Base-by-base conservation (phyloP, 1,140 invertebrate genomes). In the Heliconius nattereri region DNA sequence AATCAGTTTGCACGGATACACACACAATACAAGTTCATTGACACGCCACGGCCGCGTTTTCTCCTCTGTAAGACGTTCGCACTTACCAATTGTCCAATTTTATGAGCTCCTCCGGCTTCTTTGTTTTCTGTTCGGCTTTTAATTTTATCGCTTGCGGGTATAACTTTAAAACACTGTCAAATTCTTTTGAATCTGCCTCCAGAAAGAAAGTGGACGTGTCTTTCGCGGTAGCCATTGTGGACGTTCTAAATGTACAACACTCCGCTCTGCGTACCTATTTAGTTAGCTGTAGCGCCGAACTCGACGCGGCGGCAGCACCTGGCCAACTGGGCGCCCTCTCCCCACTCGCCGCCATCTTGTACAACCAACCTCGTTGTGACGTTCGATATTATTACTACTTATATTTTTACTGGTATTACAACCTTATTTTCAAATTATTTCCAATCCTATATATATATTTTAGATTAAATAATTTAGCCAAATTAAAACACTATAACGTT, bases 1-100 rank as follows among this genome's bases (percentile, higher is more conserved):
- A 95, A 94, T 95, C 94, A 95, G 92, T 95, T 95, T 95, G 93
- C 94, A 95, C 94, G 91, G 93, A 94, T 94, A 95, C 94, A 95
- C 94, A 94, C 93, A 94, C 94, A 95, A 95, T 95, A 94, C 93
- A 95, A 95, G 94, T 95, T 95, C 94, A 95, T 95, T 95, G 94
- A 95, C 94, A 95, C 94, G 93, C 93, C 92, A 94, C 93, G 93
- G 93, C 92, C 93, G 93, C 93, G 93, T 94, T 94, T 94, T 94
- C 93, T 94, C 93, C 90, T 90, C 87, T 85, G 86, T 92, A 92
- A 93, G 91, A 90, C 91, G 89, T 93, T 90, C 84, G 86, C 84
- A 97, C 97, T 98, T 95, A 98, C 98, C 98, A 98, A 92, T 98
- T 97, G 95, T 98, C 98, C 93, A 98, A 95, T 95, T 98, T 98